Evolutionary conservation across 2,888 invertebrate species (phyloP), one percentile per base, ranked within the genome.

Genomic region (Eubasilissa splendida): DNA sequence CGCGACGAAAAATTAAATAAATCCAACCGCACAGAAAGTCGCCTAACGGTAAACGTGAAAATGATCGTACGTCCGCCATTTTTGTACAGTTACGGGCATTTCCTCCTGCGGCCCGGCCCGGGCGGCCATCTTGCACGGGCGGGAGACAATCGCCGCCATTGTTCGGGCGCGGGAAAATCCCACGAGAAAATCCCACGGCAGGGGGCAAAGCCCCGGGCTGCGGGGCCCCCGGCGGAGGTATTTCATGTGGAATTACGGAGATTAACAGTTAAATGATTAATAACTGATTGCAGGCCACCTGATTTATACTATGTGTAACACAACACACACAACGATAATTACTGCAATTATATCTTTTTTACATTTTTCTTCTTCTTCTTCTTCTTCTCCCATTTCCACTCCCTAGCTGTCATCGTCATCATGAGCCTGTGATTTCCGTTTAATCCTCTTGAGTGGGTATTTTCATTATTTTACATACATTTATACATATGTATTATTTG

Each of bases 141-240:
- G 58, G 12, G 12, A 58, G 11, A 42, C 42, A 42, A 42, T 42
- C 42, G 42, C 42, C 42, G 4, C 42, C 42, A 42, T 42, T 42
- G 11, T 11, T n/a, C 58, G 58, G 56, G 22, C 74, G 58, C 53
- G 74, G 74, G 74, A 74, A 74, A 74, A 58, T 74, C 74, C 58
- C 74, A 74, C 74, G 42, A 59, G 59, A 74, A 74, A 74, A 59
- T 74, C 74, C 54, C 74, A 74, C 74, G 54, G 74, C 22, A 22
- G 74, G 63, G 63, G 63, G 63, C 33, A 63, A 12, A 63, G 63
- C 33, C 63, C 42, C 63, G 33, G 63, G 33, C 42, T 42, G 42
- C 42, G 63, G 63, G 63, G 31, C 63, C 22, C 63, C 4, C 42
- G 42, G 4, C 11, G 12, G 33, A 31, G 63, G 63, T 31, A 63